phyloP scores from a whole-genome alignment of 2,888 invertebrate species.

The Neoascia interrupta region DNA sequence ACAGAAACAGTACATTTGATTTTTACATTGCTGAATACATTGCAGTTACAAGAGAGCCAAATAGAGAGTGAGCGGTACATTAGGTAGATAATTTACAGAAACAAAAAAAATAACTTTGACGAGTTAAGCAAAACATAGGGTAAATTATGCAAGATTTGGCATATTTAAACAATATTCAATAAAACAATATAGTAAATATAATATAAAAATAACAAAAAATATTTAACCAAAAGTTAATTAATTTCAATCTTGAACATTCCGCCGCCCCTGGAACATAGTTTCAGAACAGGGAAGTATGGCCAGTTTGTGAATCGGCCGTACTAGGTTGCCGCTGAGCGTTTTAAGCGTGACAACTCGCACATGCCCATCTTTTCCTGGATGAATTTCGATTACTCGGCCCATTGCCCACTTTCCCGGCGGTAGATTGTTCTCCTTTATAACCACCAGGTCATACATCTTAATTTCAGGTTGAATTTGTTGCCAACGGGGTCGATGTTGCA shows the following conservation, averaged over 20 bases:
- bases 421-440: constrained; percentile 2
- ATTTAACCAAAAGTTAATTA: too few relatives aligned
- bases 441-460: not conserved
- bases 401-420: constrained; percentile 4
- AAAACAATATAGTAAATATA: too few relatives aligned
- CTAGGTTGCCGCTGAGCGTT: not conserved
- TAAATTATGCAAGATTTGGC: too few relatives aligned
- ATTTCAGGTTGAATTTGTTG: not conserved
- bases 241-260: constrained; percentile 12
- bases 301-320: not conserved
- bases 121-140: too few relatives aligned
- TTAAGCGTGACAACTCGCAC: not conserved
- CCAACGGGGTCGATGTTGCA: constrained; percentile 7
- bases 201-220: too few relatives aligned
- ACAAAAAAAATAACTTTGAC: too few relatives aligned
- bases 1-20: too few relatives aligned
- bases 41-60: too few relatives aligned
- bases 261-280: constrained; percentile 8
- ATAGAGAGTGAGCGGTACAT: too few relatives aligned
- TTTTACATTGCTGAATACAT: too few relatives aligned
- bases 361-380: not conserved
- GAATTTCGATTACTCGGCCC: not conserved
- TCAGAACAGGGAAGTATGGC: not conserved
- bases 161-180: too few relatives aligned
- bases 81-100: too few relatives aligned